These are phyloP conservation scores for Girardinichthys multiradiatus DNA, from an alignment of 2,113 vertebrate species.

Conservation along the genomic window DNA sequence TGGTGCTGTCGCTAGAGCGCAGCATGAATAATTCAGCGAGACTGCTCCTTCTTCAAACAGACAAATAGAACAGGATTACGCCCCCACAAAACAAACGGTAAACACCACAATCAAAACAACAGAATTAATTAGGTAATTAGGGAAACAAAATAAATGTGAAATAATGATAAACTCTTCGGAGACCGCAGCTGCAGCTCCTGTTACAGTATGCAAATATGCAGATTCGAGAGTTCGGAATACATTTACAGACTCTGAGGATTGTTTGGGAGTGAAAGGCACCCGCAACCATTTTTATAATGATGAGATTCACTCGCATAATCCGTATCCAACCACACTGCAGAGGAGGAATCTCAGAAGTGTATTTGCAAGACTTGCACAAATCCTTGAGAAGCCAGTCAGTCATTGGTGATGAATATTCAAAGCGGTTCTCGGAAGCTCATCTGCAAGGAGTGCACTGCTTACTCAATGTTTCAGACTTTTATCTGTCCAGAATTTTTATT, in stretches of 20 bases:
- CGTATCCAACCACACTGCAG: conserved; percentile 47
- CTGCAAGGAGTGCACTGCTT: conserved; percentile 19
- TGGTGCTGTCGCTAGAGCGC: conserved; percentile 76
- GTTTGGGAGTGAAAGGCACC: conserved; percentile 66
- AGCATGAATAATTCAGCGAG: conserved; percentile 83
- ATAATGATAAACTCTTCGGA: conserved; percentile 83
- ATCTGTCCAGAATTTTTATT: conserved; percentile 48
- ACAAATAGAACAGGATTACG: conserved; percentile 84
- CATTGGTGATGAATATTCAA: conserved; percentile 52
- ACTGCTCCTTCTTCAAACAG: conserved; percentile 84
- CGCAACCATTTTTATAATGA: conserved; percentile 58
- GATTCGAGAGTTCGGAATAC: conserved; percentile 75
- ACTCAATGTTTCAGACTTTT: conserved; percentile 50
- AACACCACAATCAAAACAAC: conserved; percentile 84
- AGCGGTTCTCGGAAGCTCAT: conserved; percentile 28
- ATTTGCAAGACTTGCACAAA: conserved; percentile 58
- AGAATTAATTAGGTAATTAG: conserved; percentile 85
- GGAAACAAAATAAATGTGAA: conserved; percentile 84
- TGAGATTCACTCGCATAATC: conserved; percentile 60
- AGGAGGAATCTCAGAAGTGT: conserved; percentile 63
- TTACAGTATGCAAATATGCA: conserved; percentile 79
- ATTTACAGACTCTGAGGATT: conserved; percentile 65
- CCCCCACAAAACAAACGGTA: conserved; percentile 83
- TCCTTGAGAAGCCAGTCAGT: conserved; percentile 58
- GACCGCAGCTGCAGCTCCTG: conserved; percentile 76